Base-by-base conservation (phyloP, 1,140 invertebrate species). In the Zaprionus taronus region DNA sequence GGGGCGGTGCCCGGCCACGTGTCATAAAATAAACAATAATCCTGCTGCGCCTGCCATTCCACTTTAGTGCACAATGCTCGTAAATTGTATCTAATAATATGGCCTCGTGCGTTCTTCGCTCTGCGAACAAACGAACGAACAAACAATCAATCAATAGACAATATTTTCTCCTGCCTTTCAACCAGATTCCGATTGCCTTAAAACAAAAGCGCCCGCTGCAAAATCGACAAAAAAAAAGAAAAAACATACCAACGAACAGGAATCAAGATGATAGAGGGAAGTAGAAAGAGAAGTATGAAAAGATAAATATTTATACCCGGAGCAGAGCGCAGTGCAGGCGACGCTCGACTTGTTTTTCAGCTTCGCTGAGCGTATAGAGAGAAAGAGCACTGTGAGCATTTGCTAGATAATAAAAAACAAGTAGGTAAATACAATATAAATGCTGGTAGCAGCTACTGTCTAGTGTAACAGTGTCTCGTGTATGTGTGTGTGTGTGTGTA, bases 371-470 rank as follows among this genome's bases (percentile, higher is more conserved):
- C 86, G 85, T 84, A 72, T 85, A 86, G 22, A 53, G 81, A 85
- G 38, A 41, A 34, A 28, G 64, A 90, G 85, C 38, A 68, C 51
- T 63, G n/a, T 47, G 69, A 89, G 81, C 85, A 86, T 86, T 86
- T 91, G 77, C 41, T 82, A 91, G 85, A 91, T 91, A 90, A 90
- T 91, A 90, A 90, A 90, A 91, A 90, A 90, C 85, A 91, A 90
- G 86, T 90, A 90, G 85, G 85, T 90, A 90, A 90, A 90, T 90
- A 90, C 85, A 90, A 90, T 90, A 89, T 89, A 90, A 90, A 90
- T 90, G 85, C 85, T 90, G 85, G 85, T 90, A 82, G 85, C 75
- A 73, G 49, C 55, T 31, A 65, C 47, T 17, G 41, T 47, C 41
- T 47, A 9, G 41, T 17, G 9, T 28, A 5, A 31, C 17, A 20